Base-by-base conservation (phyloP, 2,113 vertebrate genomes). In the Penelope pileata region DNA sequence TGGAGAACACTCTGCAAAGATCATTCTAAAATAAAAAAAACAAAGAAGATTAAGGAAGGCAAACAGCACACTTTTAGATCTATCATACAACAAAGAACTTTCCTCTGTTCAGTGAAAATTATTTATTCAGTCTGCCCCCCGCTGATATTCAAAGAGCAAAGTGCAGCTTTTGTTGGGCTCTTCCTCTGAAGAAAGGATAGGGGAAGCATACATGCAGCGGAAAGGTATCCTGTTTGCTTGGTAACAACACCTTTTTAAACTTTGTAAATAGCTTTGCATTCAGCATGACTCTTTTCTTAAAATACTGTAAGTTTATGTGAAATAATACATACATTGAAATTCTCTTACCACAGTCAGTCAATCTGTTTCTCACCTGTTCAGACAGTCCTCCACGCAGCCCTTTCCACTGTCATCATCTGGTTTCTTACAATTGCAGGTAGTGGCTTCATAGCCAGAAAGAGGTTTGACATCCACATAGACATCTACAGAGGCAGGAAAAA, bases 401-500 rank as follows among this genome's bases (percentile, higher is more conserved):
- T 98, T 99, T 17, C 98, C 98, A 4, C 56, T 68, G 18, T 82
- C 64, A 29, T 97, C 98, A 24, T 99, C 98, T 3, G 98, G 98
- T 54, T 93, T 96, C 97, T 98, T 99, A 95, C 99, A 99, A 94
- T 98, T 99, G 97, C 99, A 99, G 38, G 98, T 99, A 9, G 99
- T 99, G 88, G 99, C 99, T 96, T 99, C 99, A 8, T 99, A 99
- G 88, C 99, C 99, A 88, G 99, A 99, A 34, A 99, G 98, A 48
- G 99, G 99, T 90, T 99, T 99, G 82, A 99, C 99, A 72, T 99
- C 99, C 96, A 99, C 99, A 23, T 99, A 99, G 13, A 96, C 96
- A 79, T 96, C 96, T 96, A 27, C 16, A 40, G 38, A 10, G 34
- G 59, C 15, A 69, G 93, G 80, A 66, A 58, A 1, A 64, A 56